phyloP scores from a whole-genome alignment of 1,140 invertebrate species.

The Venturia canescens region DNA sequence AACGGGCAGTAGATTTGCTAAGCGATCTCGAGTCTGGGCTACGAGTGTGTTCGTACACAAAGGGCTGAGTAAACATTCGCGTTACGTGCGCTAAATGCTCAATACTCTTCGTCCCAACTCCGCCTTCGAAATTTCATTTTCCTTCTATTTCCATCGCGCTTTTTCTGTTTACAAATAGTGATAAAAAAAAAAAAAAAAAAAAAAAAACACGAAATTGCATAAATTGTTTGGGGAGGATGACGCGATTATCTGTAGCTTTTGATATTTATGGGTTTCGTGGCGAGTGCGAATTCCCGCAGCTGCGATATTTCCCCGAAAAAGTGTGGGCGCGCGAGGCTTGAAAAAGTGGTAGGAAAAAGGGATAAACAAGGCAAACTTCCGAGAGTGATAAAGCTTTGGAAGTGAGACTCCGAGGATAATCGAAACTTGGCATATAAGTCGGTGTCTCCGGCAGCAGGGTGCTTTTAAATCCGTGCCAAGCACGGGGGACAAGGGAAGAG shows the following conservation, averaged over 20 bases:
- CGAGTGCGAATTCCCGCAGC: not conserved
- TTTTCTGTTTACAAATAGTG: too few relatives aligned
- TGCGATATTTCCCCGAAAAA: not conserved
- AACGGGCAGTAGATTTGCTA: too few relatives aligned
- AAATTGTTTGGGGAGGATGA: not conserved
- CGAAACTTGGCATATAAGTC: conserved; percentile 38
- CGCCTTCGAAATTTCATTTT: too few relatives aligned
- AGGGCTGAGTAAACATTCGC: too few relatives aligned
- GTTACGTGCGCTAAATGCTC: too few relatives aligned
- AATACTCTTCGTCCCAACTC: too few relatives aligned
- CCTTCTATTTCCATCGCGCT: too few relatives aligned
- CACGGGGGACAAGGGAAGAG: not conserved
- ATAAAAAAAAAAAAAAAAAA: too few relatives aligned
- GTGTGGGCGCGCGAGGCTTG: not conserved
- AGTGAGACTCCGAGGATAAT: conserved; percentile 36
- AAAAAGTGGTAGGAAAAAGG: conserved; percentile 7
- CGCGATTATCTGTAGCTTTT: not conserved
- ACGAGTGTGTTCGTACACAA: too few relatives aligned
- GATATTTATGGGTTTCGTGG: not conserved
- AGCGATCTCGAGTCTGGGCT: too few relatives aligned
- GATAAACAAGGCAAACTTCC: conserved; percentile 1
- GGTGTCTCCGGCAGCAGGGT: conserved; percentile 17
- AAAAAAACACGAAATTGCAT: too few relatives aligned
- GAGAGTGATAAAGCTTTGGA: conserved; percentile 24
- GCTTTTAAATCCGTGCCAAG: conserved; percentile 53